These are phyloP conservation scores for Pungitius pungitius DNA, from an alignment of 2,113 vertebrate species.

Conservation along the genomic window DNA sequence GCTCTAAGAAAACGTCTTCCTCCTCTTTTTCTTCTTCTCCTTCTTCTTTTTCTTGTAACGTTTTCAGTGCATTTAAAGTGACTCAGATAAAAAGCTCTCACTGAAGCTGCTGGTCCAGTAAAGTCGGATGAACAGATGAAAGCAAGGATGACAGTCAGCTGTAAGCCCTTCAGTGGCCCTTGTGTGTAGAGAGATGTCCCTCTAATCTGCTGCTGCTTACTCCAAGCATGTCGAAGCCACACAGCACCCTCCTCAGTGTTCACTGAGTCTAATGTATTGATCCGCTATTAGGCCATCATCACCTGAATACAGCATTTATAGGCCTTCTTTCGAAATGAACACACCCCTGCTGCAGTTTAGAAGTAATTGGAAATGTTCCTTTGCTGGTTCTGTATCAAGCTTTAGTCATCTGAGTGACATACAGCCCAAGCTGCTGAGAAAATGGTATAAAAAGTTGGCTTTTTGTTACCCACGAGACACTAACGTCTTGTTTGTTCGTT, in stretches of 20 bases:
- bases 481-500: neutral
- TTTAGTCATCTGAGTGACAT: neutral
- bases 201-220: too few relatives aligned
- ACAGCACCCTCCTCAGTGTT: too few relatives aligned
- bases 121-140: too few relatives aligned
- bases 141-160: too few relatives aligned
- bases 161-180: too few relatives aligned
- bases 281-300: neutral
- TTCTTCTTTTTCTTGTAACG: constrained; percentile 18
- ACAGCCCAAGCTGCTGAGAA: neutral
- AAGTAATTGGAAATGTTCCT: neutral
- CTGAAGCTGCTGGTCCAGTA: too few relatives aligned
- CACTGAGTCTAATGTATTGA: too few relatives aligned
- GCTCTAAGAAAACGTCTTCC: neutral
- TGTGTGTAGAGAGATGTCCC: too few relatives aligned
- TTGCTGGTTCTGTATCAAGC: neutral
- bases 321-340: neutral
- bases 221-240: too few relatives aligned
- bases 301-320: neutral
- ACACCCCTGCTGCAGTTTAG: neutral
- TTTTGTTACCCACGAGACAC: neutral
- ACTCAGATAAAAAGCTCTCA: too few relatives aligned
- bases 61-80: constrained; percentile 57
- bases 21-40: constrained; percentile 17
- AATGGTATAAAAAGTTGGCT: neutral